phyloP scores from a whole-genome alignment of 2,797 vertebrate genomes.

The Vespertilio murinus region DNA sequence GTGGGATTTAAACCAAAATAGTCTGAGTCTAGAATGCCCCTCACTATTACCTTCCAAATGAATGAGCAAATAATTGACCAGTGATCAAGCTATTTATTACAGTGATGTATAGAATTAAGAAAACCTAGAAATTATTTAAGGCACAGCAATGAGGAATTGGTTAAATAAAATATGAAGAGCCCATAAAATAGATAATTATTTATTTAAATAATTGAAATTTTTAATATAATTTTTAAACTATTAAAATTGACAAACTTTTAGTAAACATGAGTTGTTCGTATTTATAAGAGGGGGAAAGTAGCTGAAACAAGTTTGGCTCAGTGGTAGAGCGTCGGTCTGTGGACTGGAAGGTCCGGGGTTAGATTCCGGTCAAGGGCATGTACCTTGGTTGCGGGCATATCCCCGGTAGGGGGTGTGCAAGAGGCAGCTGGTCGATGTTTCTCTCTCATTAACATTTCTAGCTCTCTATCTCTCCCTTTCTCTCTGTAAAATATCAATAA shows the following conservation, averaged over 20 bases:
- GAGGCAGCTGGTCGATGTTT: too few species aligned
- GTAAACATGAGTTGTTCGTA: background rate
- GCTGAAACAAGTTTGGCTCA: too few species aligned
- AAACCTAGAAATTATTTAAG: constrained; percentile 4
- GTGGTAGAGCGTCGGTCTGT: too few species aligned
- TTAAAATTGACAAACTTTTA: background rate
- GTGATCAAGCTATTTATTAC: background rate
- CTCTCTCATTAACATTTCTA: too few species aligned
- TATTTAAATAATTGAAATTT: constrained; percentile 2
- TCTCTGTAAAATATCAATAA: too few species aligned
- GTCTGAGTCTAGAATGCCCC: background rate
- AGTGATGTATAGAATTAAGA: background rate
- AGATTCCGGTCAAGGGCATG: too few species aligned
- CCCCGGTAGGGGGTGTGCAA: too few species aligned
- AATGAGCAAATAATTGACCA: background rate
- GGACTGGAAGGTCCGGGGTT: too few species aligned
- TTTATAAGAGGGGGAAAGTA: background rate
- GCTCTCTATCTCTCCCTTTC: too few species aligned
- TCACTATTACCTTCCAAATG: background rate
- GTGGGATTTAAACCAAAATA: background rate
- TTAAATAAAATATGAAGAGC: background rate
- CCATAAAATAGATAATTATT: background rate
- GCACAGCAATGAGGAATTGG: background rate
- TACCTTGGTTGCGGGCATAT: too few species aligned
- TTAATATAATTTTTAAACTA: background rate